Percentiles rank a stretch among this genome's conserved stretches.
phyloP scores from a whole-genome alignment of 2,888 invertebrate genomes.

The Heteropelma amictum region DNA sequence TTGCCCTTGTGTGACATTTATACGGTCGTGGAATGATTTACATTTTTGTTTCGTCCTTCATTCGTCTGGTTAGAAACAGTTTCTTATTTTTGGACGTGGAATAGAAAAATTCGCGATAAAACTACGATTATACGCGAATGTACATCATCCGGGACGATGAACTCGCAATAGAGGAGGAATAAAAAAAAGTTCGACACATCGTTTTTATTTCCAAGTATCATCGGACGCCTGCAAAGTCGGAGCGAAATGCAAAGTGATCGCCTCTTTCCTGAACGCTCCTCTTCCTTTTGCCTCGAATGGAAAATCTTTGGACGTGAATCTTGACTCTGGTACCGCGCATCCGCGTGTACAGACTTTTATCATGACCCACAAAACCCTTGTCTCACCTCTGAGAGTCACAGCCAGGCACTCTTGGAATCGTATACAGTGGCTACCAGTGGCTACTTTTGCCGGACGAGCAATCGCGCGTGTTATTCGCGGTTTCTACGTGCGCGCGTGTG shows the following conservation, averaged over 20 bases:
- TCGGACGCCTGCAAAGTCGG: too few relatives aligned
- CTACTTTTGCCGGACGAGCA: conserved; percentile 6
- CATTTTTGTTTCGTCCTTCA: too few relatives aligned
- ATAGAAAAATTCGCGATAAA: background rate
- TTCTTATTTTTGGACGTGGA: conserved; percentile 15
- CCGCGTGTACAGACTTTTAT: background rate
- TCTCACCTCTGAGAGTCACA: conserved; percentile 55
- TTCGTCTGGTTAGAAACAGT: conserved; percentile 22
- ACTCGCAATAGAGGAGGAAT: too few relatives aligned
- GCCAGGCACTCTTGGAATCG: conserved; percentile 42
- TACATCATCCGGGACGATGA: too few relatives aligned
- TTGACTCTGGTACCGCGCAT: background rate
- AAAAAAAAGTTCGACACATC: too few relatives aligned
- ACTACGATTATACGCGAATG: background rate
- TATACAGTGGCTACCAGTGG: too few relatives aligned
- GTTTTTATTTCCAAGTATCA: too few relatives aligned
- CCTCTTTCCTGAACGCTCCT: too few relatives aligned
- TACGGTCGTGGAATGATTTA: conserved; percentile 32
- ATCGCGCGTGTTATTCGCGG: background rate
- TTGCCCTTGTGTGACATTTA: conserved; percentile 26
- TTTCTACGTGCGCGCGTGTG: conserved; percentile 34
- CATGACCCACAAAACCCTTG: conserved; percentile 53
- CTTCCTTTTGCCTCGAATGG: too few relatives aligned
- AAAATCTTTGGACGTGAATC: too few relatives aligned
- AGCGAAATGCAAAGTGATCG: too few relatives aligned